These are phyloP conservation scores for Falco naumanni DNA, from an alignment of 2,797 vertebrate genomes.

Conservation along the genomic window DNA sequence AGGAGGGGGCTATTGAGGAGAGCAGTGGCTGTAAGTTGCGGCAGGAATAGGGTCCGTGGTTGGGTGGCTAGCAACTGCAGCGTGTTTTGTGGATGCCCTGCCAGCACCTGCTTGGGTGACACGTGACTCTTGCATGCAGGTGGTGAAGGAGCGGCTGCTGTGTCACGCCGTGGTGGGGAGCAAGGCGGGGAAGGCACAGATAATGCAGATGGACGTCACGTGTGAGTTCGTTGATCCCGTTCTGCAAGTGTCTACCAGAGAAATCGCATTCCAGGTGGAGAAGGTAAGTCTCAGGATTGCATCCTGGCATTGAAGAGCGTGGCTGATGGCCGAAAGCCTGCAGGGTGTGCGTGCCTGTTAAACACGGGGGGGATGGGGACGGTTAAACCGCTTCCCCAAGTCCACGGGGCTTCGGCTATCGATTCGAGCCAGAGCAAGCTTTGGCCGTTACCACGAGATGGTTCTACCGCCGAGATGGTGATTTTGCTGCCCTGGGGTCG, in stretches of 20 bases:
- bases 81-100: not conserved
- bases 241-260: conserved; percentile 80
- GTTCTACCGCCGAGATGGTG: not conserved
- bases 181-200: conserved; percentile 60
- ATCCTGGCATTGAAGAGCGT: not conserved
- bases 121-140: conserved; percentile 63
- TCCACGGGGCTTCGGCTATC: not conserved
- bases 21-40: no score
- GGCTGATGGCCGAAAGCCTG: not conserved
- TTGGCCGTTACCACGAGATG: not conserved
- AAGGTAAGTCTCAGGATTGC: conserved; percentile 79
- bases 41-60: not conserved
- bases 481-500: not conserved
- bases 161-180: conserved; percentile 81
- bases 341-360: accelerated
- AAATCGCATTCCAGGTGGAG: conserved; percentile 82
- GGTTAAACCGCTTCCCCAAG: not conserved
- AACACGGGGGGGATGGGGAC: not conserved
- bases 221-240: conserved; percentile 85
- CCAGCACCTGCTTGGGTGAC: not conserved
- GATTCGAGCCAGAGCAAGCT: not conserved
- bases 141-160: conserved; percentile 81
- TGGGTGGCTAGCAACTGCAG: not conserved
- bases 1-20: not conserved
- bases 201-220: conserved; percentile 82